Percentiles rank a stretch among this genome's conserved stretches.
Conservation (phyloP, 2,113 vertebrate genomes). For the Myotis yumanensis region DNA sequence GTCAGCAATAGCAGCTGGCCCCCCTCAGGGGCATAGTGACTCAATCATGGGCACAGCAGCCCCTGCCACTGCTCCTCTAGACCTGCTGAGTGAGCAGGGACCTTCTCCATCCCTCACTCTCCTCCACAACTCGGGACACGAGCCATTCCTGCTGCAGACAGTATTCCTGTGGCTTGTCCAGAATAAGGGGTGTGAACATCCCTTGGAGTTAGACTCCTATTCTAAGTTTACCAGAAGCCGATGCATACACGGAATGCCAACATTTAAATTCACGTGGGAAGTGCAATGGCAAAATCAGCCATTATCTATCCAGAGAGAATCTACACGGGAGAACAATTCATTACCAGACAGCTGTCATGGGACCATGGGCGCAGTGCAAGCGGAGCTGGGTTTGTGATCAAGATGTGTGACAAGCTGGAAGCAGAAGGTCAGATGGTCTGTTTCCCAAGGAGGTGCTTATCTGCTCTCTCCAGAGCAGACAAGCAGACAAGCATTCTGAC, state of each 20-base stretch:
- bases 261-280: not conserved
- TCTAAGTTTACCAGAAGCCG: not conserved
- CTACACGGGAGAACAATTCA: not conserved
- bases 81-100: fast-evolving
- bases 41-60: not conserved
- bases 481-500: not conserved
- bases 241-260: not conserved
- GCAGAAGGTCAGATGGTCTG: not conserved
- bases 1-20: slow-evolving; percentile 33
- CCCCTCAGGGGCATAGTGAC: not conserved
- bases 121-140: not conserved
- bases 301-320: not conserved
- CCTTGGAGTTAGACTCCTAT: not conserved
- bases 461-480: not conserved
- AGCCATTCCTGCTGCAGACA: not conserved
- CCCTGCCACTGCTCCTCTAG: not conserved
- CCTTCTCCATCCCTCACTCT: not conserved
- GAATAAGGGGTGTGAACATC: not conserved
- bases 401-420: not conserved
- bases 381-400: not conserved
- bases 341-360: not conserved
- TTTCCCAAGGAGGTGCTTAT: not conserved
- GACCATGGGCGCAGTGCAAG: not conserved
- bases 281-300: not conserved
- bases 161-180: not conserved